These are phyloP conservation scores for Drosophila greeni DNA, from an alignment of 2,888 invertebrate species.

Conservation along the genomic window DNA sequence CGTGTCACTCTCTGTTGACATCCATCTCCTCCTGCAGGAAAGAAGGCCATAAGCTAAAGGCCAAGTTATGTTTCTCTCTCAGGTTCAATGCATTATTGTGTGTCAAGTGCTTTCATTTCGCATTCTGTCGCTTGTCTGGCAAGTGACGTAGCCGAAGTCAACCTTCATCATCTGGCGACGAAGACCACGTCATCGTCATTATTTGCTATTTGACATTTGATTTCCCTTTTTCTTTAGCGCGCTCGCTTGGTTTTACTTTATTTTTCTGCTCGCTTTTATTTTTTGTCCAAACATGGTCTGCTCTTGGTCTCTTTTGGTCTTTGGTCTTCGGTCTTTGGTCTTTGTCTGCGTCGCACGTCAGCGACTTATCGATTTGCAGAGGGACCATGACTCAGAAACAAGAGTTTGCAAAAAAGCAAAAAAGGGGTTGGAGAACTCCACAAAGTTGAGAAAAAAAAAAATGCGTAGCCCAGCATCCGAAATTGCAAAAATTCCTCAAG, in stretches of 20 bases:
- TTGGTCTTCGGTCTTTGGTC: constrained; percentile 28
- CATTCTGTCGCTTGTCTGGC: constrained; percentile 50
- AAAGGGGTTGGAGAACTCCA: constrained; percentile 12
- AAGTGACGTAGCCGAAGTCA: constrained; percentile 68
- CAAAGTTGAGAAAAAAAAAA: constrained; percentile 12
- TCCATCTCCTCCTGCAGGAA: constrained; percentile 20
- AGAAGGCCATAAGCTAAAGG: constrained; percentile 35
- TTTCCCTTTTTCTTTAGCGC: constrained; percentile 54
- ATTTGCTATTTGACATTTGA: constrained; percentile 71
- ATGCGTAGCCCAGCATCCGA: constrained; percentile 6
- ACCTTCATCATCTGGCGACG: constrained; percentile 57
- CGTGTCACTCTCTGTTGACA: constrained; percentile 33
- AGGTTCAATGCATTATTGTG: constrained; percentile 67
- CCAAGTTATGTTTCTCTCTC: constrained; percentile 47
- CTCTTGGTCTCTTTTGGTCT: constrained; percentile 26
- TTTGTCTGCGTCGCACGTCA: constrained; percentile 55
- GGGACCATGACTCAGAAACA: constrained; percentile 59
- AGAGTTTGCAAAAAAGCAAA: constrained; percentile 20
- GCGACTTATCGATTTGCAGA: constrained; percentile 63
- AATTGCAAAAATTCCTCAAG: constrained; percentile 10
- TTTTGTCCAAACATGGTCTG: constrained; percentile 37
- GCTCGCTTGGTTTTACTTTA: constrained; percentile 13
- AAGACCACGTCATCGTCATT: constrained; percentile 65
- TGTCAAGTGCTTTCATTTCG: constrained; percentile 63
- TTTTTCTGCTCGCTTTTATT: constrained; percentile 26